Evolutionary conservation across 1,140 invertebrate species (phyloP).

Genomic region (Drosophila sulfurigaster): DNA sequence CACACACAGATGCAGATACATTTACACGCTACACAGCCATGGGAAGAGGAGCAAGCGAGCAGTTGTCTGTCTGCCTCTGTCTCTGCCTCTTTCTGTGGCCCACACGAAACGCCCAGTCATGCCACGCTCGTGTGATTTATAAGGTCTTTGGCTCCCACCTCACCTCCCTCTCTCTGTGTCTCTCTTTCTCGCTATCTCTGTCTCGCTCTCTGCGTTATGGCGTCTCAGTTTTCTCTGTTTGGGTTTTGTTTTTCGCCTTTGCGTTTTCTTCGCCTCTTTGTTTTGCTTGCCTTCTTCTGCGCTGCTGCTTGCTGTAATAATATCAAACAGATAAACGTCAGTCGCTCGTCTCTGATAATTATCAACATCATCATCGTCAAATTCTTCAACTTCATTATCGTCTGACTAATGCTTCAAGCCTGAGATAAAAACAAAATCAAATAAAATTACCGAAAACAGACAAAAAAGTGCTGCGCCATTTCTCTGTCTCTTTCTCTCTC

Average conservation of each 20-base stretch:
- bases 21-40: background rate
- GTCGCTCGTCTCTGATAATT: slow-evolving; percentile 27
- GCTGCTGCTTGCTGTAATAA: slow-evolving; percentile 63
- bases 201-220: slow-evolving; percentile 13
- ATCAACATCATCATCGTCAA: slow-evolving; percentile 25
- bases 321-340: slow-evolving; percentile 46
- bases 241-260: slow-evolving; percentile 49
- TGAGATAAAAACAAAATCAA: slow-evolving; percentile 26
- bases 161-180: background rate
- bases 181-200: slow-evolving; percentile 1
- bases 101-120: slow-evolving; percentile 72
- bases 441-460: slow-evolving; percentile 15
- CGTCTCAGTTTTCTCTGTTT: slow-evolving; percentile 34
- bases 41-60: slow-evolving; percentile 1
- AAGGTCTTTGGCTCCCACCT: slow-evolving; percentile 74
- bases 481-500: slow-evolving; percentile 3
- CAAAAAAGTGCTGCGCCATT: slow-evolving; percentile 56
- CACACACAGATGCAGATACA: slow-evolving; percentile 2
- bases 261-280: slow-evolving; percentile 61
- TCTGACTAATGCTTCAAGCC: slow-evolving; percentile 12
- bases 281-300: slow-evolving; percentile 75
- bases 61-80: slow-evolving; percentile 7
- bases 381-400: slow-evolving; percentile 7
- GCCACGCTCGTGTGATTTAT: slow-evolving; percentile 82
- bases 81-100: slow-evolving; percentile 35